phyloP scores from a whole-genome alignment of 1,140 invertebrate genomes.

The Drosophila repleta region DNA sequence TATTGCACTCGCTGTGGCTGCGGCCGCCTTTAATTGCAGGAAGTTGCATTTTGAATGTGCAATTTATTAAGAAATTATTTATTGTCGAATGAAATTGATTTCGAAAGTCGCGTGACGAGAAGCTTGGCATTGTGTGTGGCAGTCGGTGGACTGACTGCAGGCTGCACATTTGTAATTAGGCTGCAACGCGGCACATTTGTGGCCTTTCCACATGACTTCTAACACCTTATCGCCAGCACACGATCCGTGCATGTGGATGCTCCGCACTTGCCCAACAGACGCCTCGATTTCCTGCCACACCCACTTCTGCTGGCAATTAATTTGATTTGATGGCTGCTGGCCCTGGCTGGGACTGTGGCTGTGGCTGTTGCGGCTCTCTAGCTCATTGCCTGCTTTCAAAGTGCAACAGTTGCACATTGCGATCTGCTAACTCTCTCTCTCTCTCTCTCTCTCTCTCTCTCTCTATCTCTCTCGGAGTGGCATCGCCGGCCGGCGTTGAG shows the following conservation, averaged over 20 bases:
- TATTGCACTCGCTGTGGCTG: slow-evolving; percentile 54
- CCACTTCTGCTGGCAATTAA: slow-evolving; percentile 67
- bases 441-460: no score
- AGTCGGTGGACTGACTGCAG: slow-evolving; percentile 9
- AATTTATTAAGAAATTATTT: slow-evolving; percentile 81
- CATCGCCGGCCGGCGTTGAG: slow-evolving; percentile 65
- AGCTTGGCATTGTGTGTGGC: slow-evolving; percentile 63
- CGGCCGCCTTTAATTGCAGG: slow-evolving; percentile 70
- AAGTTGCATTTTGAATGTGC: slow-evolving; percentile 74
- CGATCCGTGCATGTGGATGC: slow-evolving; percentile 12
- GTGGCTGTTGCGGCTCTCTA: slow-evolving; percentile 64
- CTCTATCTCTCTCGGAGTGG: no score
- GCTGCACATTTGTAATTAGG: slow-evolving; percentile 56
- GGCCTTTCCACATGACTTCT: slow-evolving; percentile 57
- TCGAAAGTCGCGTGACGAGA: slow-evolving; percentile 73
- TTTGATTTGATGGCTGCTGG: slow-evolving; percentile 51
- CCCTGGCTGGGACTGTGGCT: neutral
- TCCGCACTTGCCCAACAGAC: slow-evolving; percentile 42
- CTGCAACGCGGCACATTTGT: slow-evolving; percentile 33
- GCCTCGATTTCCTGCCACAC: slow-evolving; percentile 72
- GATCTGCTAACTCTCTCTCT: no score
- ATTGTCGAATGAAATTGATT: slow-evolving; percentile 72
- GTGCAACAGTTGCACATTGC: slow-evolving; percentile 26
- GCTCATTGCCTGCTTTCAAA: slow-evolving; percentile 78
- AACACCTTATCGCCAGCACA: slow-evolving; percentile 55